Percentiles rank a stretch among this genome's conserved stretches.
Evolutionary conservation across 1,140 invertebrate species (phyloP).

Genomic region (Aricia agestis): DNA sequence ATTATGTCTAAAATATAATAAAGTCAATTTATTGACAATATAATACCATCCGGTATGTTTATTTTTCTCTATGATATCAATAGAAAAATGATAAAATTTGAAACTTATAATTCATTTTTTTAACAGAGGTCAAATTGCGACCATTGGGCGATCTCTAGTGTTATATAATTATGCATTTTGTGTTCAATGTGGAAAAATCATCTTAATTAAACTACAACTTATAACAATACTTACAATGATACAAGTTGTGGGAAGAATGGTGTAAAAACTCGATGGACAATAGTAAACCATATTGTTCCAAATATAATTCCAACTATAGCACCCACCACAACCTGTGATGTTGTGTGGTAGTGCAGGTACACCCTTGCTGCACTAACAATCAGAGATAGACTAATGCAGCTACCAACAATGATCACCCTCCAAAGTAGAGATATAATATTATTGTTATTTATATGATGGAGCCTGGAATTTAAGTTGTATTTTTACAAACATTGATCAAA

Average conservation of each 20-base stretch:
- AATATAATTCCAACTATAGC: constrained; percentile 82
- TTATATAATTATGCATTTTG: no score
- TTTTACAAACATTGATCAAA: no score
- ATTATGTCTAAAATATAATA: no score
- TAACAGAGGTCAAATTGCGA: no score
- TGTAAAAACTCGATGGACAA: constrained; percentile 88
- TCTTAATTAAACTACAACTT: no score
- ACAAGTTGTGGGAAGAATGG: constrained; percentile 91
- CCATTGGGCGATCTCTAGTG: no score
- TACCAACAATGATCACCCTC: constrained; percentile 81
- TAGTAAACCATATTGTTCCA: constrained; percentile 85
- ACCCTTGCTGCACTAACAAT: constrained; percentile 84
- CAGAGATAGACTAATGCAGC: constrained; percentile 78
- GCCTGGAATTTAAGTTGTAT: constrained; percentile 71
- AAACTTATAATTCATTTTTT: no score
- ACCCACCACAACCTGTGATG: constrained; percentile 88
- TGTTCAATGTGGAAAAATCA: no score
- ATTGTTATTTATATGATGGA: constrained; percentile 88
- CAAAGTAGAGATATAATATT: constrained; percentile 85
- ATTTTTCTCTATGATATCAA: no score
- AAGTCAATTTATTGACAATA: no score
- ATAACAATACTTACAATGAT: constrained; percentile 89
- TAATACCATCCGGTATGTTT: no score
- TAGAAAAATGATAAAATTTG: no score
- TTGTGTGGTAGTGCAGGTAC: constrained; percentile 92